Conservation (phyloP, 2,113 vertebrate genomes). For the Aegypius monachus region DNA sequence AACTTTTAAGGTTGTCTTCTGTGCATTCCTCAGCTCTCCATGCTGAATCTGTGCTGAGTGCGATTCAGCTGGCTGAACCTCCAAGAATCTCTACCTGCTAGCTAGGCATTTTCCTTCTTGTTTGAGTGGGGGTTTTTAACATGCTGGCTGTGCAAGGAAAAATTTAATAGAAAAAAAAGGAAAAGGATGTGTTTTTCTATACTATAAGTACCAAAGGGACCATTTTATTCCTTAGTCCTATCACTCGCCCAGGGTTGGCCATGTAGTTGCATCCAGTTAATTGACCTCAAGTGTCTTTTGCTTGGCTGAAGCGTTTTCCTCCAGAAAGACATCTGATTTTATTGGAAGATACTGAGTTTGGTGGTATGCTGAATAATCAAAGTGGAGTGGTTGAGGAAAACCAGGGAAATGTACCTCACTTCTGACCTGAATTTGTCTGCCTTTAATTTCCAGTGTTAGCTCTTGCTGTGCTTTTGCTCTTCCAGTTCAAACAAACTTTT, state of each 20-base stretch:
- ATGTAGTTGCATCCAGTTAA: background rate
- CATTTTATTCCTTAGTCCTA: background rate
- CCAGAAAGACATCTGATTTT: background rate
- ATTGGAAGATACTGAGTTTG: background rate
- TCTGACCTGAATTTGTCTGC: background rate
- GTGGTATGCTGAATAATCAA: background rate
- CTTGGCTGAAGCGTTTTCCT: background rate
- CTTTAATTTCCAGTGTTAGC: background rate
- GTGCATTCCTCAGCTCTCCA: background rate
- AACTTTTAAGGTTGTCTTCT: background rate
- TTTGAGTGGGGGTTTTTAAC: background rate
- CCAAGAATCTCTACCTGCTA: background rate
- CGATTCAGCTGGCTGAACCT: background rate
- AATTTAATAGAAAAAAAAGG: background rate
- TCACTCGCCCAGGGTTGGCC: background rate
- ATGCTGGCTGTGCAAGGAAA: background rate
- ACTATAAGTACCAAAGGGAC: background rate
- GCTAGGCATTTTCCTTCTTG: background rate
- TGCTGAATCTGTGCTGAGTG: background rate
- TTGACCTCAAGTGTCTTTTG: background rate
- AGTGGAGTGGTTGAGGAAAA: background rate
- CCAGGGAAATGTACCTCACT: accelerated
- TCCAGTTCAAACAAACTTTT: background rate
- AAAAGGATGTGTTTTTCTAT: background rate
- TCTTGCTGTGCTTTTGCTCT: background rate